phyloP scores from a whole-genome alignment of 2,113 vertebrate species.

The Carettochelys insculpta region DNA sequence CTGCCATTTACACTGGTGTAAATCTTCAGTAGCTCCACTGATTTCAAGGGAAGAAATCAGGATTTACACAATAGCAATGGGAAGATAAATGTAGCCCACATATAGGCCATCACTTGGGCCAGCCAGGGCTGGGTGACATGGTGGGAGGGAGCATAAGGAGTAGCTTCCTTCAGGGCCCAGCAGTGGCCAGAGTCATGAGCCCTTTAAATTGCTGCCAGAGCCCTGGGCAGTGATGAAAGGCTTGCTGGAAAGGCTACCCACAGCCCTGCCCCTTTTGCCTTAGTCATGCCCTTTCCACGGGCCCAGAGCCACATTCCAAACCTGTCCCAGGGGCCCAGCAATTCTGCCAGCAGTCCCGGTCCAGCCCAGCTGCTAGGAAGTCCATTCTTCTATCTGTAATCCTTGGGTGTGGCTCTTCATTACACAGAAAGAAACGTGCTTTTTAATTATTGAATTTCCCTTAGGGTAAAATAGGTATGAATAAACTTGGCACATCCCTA shows the following conservation, averaged over 20 bases:
- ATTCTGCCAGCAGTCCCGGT: too few species aligned
- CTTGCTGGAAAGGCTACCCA: too few species aligned
- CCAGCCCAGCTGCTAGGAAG: background rate
- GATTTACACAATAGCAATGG: background rate
- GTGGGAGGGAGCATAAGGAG: too few species aligned
- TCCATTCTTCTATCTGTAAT: constrained; percentile 13
- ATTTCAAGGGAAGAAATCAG: background rate
- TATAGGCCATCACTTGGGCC: background rate
- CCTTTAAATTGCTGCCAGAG: too few species aligned
- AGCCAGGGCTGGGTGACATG: background rate
- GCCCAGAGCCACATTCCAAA: too few species aligned
- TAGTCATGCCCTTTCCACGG: too few species aligned
- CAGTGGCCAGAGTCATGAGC: too few species aligned
- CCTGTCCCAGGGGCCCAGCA: too few species aligned
- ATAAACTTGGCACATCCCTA: background rate
- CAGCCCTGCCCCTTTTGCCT: too few species aligned
- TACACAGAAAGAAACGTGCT: background rate
- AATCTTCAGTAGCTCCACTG: background rate
- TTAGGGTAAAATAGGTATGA: background rate
- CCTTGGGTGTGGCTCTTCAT: background rate
- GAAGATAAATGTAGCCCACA: background rate
- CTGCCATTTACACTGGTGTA: background rate
- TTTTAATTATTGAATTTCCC: background rate
- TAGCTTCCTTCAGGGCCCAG: too few species aligned
- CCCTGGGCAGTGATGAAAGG: too few species aligned